Evolutionary conservation across 30 jellyfish, hydroid and myxozoan species (phyloP).

Genomic region (Aurelia aurita): DNA sequence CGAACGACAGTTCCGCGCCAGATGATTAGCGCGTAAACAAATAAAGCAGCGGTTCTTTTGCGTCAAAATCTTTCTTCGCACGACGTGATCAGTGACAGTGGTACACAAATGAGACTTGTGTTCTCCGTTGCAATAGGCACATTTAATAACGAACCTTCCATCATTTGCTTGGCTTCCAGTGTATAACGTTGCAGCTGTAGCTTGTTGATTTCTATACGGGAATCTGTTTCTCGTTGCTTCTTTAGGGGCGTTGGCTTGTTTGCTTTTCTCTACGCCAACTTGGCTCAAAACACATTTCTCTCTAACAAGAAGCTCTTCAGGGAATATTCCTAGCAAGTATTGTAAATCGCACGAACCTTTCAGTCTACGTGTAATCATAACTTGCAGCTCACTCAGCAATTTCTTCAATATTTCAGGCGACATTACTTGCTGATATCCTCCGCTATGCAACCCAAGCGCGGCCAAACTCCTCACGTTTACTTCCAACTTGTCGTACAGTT

Average conservation of each 20-base stretch:
- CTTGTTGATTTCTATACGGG: no score
- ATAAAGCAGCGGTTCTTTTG: no score
- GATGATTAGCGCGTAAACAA: no score
- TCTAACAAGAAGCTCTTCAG: constrained; percentile 25
- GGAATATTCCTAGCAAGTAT: neutral
- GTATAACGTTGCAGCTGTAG: neutral
- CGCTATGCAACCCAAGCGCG: constrained; percentile 8
- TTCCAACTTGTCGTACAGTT: constrained; percentile 9
- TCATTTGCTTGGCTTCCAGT: neutral
- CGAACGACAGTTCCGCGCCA: no score
- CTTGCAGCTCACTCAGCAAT: neutral
- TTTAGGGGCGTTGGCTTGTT: no score
- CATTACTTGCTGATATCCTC: no score
- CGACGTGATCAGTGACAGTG: no score
- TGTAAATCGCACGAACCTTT: neutral
- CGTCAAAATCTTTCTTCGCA: no score
- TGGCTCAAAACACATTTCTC: constrained; percentile 7
- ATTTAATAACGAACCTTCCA: neutral
- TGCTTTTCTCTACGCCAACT: neutral
- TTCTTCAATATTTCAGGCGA: neutral
- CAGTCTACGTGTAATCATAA: neutral
- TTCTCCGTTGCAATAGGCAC: constrained; percentile 23
- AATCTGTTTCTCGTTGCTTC: no score
- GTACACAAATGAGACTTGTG: constrained; percentile 15
- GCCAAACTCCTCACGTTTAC: constrained; percentile 10